Percentiles rank a stretch among this genome's conserved stretches.
Evolutionary conservation across 2,113 vertebrate genomes (phyloP).

Genomic region (Lagopus leucura): DNA sequence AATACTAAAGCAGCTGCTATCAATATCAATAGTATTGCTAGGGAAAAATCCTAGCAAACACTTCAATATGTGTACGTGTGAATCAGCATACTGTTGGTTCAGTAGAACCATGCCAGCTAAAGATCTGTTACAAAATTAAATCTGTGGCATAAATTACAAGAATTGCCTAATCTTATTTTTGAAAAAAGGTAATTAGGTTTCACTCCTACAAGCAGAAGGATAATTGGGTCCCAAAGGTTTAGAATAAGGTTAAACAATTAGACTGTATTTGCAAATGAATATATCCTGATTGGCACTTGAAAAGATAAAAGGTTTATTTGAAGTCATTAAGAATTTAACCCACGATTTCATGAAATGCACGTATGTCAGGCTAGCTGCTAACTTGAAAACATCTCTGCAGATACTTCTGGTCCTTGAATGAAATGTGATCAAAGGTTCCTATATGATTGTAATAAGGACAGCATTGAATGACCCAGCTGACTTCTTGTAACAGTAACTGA

Average conservation of each 20-base stretch:
- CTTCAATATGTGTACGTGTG: not conserved
- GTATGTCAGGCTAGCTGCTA: not conserved
- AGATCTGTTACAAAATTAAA: slow-evolving; percentile 29
- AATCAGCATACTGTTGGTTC: not conserved
- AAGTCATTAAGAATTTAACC: slow-evolving; percentile 32
- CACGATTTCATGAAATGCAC: not conserved
- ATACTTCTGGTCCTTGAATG: not conserved
- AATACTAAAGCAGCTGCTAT: not conserved
- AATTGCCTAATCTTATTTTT: not conserved
- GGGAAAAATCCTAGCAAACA: not conserved
- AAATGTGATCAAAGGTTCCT: not conserved
- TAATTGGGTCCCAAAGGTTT: slow-evolving; percentile 63
- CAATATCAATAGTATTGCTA: not conserved
- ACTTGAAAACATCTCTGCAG: not conserved
- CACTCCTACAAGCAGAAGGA: slow-evolving; percentile 7
- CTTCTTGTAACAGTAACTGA: not conserved
- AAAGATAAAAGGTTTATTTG: slow-evolving; percentile 56
- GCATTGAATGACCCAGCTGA: not conserved
- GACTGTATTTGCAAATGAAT: slow-evolving; percentile 31
- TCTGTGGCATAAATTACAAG: slow-evolving; percentile 10
- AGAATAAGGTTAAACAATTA: slow-evolving; percentile 61
- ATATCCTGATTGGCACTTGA: slow-evolving; percentile 49
- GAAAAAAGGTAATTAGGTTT: slow-evolving; percentile 28
- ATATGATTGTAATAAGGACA: not conserved
- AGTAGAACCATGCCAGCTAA: not conserved